Evolutionary conservation across 2,797 vertebrate species (phyloP).

Genomic region (Chromobotia macracanthus): DNA sequence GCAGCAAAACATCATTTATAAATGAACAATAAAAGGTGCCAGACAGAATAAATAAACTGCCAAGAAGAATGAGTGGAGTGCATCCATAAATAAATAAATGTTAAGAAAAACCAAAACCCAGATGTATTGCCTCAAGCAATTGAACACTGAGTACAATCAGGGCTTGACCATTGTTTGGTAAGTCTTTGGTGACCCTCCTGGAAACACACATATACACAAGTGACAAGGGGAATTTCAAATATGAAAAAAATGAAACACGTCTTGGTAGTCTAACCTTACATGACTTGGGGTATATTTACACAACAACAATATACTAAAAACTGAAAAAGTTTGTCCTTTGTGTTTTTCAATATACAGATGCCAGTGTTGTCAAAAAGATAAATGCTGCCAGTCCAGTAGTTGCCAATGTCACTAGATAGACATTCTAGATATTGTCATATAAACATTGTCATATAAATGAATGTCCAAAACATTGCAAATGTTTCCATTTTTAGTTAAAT

Average conservation of each 20-base stretch:
- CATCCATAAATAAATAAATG: neutral
- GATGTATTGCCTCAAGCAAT: neutral
- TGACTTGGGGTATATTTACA: no score
- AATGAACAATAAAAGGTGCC: neutral
- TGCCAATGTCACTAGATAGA: no score
- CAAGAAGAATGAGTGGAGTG: constrained; percentile 1
- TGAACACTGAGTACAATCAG: neutral
- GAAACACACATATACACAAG: neutral
- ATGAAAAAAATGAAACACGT: neutral
- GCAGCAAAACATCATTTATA: no score
- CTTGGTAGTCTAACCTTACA: neutral
- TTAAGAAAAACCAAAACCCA: neutral
- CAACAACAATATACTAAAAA: no score
- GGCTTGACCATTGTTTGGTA: neutral
- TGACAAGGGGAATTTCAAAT: neutral
- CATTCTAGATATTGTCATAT: no score
- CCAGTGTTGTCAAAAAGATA: no score
- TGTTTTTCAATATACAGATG: no score
- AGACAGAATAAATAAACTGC: constrained; percentile 9
- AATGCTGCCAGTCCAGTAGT: no score
- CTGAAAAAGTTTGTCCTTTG: no score
- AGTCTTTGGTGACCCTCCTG: neutral
- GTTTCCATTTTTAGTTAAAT: no score
- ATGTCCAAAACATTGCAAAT: no score
- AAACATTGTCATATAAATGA: no score